Evolutionary conservation across 2,888 invertebrate genomes (phyloP), one percentile per base, ranked within the genome.

Genomic region (Eupithecia centaureata): DNA sequence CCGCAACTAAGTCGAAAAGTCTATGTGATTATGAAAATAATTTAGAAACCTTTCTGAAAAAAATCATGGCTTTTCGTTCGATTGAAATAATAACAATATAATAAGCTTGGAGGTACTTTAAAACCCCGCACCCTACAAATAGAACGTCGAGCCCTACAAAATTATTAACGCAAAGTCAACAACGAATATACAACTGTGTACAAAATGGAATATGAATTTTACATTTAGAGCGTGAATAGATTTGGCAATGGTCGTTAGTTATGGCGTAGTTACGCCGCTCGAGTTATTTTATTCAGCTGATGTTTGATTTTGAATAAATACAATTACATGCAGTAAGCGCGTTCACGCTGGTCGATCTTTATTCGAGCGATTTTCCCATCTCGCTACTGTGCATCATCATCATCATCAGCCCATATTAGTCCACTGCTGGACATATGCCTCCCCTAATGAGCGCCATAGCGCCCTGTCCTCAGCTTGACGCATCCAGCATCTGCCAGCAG

Each of bases 91-190:
- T 58, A 67, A 71, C 73, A 72, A 73, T 47, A 74, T 70, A 63
- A 56, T 56, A 7, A 73, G 67, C 63, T 69, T 47, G 67, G 38
- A 13, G 38, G 54, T 15, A 56, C 30, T 56, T 56, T 8, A 22
- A 18, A 57, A 33, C 32, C 30, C 30, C 28, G 56, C 51, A 61
- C 65, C 35, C 65, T 70, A 75, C 73, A 75, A n/a, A 75, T 73
- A 71, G 72, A 70, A 66, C 66, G 65, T 58, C 32, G 65, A 33
- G 57, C 65, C 59, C 62, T 47, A 68, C 70, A 67, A 72, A 63
- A 70, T 73, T 71, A 73, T 72, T 76, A 76, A 73, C 74, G 67
- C 73, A 74, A 69, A 73, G 61, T 76, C 74, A 79, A 74, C 72
- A 74, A 68, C 71, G 71, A 61, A 30, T 15, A 28, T 75, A 74